Conservation (phyloP, 2,888 invertebrate species). For the Drosophila multiciliata region DNA sequence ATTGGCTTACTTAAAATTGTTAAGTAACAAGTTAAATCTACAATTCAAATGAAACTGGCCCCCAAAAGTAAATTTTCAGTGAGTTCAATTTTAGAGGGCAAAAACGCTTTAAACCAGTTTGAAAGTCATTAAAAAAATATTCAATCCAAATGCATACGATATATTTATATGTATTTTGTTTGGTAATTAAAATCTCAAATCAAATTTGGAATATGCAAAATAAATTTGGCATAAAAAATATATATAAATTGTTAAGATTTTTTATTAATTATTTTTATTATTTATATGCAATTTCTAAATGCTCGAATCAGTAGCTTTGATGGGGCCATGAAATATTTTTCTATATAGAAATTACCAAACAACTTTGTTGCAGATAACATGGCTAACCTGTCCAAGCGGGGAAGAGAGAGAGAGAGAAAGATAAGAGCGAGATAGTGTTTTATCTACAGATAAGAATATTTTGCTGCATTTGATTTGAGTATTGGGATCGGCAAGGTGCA, state of each 20-base stretch:
- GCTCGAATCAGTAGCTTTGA: neutral
- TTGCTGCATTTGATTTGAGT: slow-evolving; percentile 5
- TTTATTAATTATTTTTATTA: too few species aligned
- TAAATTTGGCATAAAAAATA: neutral
- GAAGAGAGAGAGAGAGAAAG: neutral
- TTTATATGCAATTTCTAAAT: neutral
- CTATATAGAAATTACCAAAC: neutral
- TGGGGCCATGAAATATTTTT: neutral
- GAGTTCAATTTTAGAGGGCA: neutral
- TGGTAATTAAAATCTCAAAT: neutral
- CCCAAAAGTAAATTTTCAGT: neutral
- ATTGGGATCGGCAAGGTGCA: slow-evolving; percentile 53
- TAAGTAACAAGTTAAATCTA: neutral
- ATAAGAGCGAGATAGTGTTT: slow-evolving; percentile 45
- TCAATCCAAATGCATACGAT: neutral
- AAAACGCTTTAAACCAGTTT: neutral
- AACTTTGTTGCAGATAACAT: slow-evolving; percentile 31
- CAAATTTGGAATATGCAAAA: neutral
- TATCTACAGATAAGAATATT: slow-evolving; percentile 60
- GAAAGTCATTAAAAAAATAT: neutral
- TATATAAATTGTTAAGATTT: too few species aligned
- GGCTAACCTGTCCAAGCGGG: slow-evolving; percentile 3
- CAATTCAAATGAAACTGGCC: neutral
- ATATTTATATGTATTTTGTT: too few species aligned
- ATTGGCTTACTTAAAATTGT: too few species aligned